Evolutionary conservation across 2,797 vertebrate genomes (phyloP), one percentile per base, ranked within the genome.

Genomic region (Microctenopoma stevenorrisi): DNA sequence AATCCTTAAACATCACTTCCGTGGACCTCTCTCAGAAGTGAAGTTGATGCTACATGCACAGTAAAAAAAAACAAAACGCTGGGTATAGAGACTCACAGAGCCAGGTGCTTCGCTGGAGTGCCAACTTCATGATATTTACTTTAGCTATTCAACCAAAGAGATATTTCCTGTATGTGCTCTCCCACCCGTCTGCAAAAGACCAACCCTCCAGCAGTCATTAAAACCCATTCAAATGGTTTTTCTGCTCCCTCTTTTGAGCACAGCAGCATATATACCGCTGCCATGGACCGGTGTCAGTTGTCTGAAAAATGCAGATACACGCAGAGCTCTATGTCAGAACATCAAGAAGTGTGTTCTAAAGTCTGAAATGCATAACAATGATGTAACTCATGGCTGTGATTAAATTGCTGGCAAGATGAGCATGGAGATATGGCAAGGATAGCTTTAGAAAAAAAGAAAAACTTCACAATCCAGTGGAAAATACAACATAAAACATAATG

Each of bases 91-190:
- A 60, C 35, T 22, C 64, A 78, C 65, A 79, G 64, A 78, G 66
- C 56, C 64, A 76, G 66, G 52, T 12, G 0, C 30, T 72, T 58
- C 57, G 43, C 69, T 25, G 28, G 49, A 56, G 66, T 84, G 66
- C 78, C 74, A 77, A 79, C 60, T 68, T 51, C 69, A 63, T 68
- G 51, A 83, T 87, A 79, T 89, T 89, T 91, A 61, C 61, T 72
- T 84, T 89, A 85, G 82, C 85, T 42, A 44, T 62, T 85, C 60
- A 73, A 76, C 68, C 73, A 78, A 77, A 75, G 33, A 88, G 66
- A 88, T 64, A 72, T 85, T 88, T 92, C 85, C 88, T 91, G 87
- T 64, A 72, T 66, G 64, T 26, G 33, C 64, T 73, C 64, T 81
- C 65, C 73, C 74, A 74, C 72, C 64, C 62, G 11, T 78, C 63